Evolutionary conservation across 2,113 vertebrate species (phyloP).

Genomic region (Oceanites oceanicus): DNA sequence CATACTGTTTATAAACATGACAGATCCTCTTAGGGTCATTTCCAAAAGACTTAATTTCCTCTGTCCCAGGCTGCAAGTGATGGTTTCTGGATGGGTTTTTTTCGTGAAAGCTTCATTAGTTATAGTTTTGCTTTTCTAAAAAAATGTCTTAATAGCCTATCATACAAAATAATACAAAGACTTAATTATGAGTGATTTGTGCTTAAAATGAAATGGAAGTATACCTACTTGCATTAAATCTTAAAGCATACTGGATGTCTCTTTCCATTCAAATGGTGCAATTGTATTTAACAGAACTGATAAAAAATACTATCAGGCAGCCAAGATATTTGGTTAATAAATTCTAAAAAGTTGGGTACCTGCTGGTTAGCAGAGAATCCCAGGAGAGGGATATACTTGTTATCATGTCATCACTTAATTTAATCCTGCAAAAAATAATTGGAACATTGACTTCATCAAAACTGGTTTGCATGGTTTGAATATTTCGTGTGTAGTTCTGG

Average conservation of each 20-base stretch:
- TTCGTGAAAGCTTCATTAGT: background rate
- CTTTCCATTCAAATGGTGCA: background rate
- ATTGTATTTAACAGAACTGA: background rate
- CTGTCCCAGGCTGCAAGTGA: background rate
- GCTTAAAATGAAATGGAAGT: background rate
- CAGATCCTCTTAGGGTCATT: conserved; percentile 40
- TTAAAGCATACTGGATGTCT: background rate
- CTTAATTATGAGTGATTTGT: background rate
- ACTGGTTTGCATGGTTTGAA: background rate
- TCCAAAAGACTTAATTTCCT: conserved; percentile 31
- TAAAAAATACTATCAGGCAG: background rate
- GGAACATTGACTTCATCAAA: background rate
- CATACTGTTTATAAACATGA: conserved; percentile 63
- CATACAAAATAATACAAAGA: background rate
- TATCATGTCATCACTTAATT: background rate
- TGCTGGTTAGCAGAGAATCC: background rate
- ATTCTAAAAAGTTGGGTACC: background rate
- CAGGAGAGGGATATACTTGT: background rate
- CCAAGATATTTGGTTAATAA: background rate
- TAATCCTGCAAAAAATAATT: background rate
- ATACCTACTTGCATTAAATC: background rate
- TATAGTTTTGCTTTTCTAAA: background rate
- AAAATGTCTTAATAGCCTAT: background rate
- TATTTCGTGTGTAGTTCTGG: background rate
- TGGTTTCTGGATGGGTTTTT: background rate